Evolutionary conservation across 2,797 vertebrate genomes (phyloP).

Genomic region (Gymnocypris eckloni): DNA sequence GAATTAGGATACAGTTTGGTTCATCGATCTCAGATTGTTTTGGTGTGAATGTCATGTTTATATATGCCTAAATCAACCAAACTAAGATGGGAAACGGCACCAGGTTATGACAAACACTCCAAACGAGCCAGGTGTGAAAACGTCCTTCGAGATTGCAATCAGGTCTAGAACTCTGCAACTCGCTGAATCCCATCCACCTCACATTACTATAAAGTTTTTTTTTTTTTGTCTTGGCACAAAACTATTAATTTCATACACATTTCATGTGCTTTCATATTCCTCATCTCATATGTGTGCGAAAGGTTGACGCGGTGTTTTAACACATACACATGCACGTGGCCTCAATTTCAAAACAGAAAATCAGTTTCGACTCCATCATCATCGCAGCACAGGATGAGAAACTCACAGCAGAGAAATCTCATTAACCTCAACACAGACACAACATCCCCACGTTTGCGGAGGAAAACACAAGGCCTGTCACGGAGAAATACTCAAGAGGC

Average conservation of each 20-base stretch:
- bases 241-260: background rate
- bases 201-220: background rate
- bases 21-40: background rate
- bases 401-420: slow-evolving; percentile 43
- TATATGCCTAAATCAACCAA: background rate
- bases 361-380: slow-evolving; percentile 38
- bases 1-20: background rate
- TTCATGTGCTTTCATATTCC: background rate
- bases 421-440: slow-evolving; percentile 51
- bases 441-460: slow-evolving; percentile 47
- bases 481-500: slow-evolving; percentile 8
- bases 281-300: slow-evolving; percentile 28
- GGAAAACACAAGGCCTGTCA: slow-evolving; percentile 30
- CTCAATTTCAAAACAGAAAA: slow-evolving; percentile 48
- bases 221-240: background rate
- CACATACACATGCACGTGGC: slow-evolving; percentile 10
- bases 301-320: slow-evolving; percentile 1
- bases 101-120: background rate
- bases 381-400: slow-evolving; percentile 25
- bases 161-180: background rate
- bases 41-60: background rate
- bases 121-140: background rate
- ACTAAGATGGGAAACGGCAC: background rate
- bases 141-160: background rate
- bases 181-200: background rate